Evolutionary conservation across 2,113 vertebrate genomes (phyloP).

Genomic region (Cryptotis parvus): DNA sequence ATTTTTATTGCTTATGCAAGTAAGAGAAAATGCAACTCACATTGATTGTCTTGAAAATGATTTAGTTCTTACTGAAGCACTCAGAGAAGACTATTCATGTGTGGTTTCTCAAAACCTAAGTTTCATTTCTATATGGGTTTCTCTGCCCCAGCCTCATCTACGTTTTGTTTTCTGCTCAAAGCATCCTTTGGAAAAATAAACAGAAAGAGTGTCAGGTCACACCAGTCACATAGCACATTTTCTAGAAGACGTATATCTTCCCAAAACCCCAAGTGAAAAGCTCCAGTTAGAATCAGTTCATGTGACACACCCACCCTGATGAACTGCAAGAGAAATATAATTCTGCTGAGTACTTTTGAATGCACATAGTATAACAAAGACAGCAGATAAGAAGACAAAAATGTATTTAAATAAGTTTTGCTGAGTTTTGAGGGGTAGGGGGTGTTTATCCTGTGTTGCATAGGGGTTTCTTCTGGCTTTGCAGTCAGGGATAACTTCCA

Average conservation of each 20-base stretch:
- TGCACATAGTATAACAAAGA: not conserved
- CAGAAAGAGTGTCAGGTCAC: not conserved
- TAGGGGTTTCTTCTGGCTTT: too few relatives aligned
- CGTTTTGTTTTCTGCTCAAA: not conserved
- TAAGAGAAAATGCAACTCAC: not conserved
- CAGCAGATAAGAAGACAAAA: not conserved
- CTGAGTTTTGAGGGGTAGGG: too few relatives aligned
- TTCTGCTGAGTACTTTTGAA: not conserved
- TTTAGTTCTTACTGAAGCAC: not conserved
- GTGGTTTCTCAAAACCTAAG: too few relatives aligned
- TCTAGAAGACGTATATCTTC: not conserved
- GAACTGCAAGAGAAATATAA: not conserved
- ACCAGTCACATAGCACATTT: not conserved
- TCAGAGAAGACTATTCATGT: not conserved
- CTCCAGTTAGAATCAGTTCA: not conserved
- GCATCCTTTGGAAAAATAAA: not conserved
- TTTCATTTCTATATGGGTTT: not conserved
- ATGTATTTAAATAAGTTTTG: not conserved
- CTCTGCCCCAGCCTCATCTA: not conserved
- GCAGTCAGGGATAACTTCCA: too few relatives aligned
- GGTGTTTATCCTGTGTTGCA: too few relatives aligned
- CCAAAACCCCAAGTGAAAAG: not conserved
- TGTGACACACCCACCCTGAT: not conserved
- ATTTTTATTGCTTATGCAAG: not conserved
- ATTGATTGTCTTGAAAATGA: not conserved